Evolutionary conservation across 2,797 vertebrate genomes (phyloP), one percentile per base, ranked within the genome.

Genomic region (Sebastes vulpes): DNA sequence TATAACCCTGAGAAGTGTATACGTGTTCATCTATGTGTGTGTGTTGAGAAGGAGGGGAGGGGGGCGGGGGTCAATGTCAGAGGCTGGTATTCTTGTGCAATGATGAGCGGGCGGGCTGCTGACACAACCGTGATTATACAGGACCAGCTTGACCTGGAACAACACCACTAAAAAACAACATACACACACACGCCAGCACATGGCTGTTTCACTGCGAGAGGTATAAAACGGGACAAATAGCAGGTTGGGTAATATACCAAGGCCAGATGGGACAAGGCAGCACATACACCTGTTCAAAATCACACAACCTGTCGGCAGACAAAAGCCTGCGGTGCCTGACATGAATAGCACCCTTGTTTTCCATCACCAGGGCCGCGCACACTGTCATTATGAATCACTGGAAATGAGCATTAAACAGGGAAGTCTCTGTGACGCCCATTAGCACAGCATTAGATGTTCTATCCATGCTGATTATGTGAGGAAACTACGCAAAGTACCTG

Each of bases 111-210:
- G 68, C 72, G 5, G 63, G 75, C 78, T 82, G 87, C 88, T 82
- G 90, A 94, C 83, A 89, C 76, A 65, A 86, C 83, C 65, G 14
- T 94, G 94, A 95, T 95, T 94, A 95, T 90, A 91, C 87, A 82
- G 85, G 85, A 84, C 79, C 76, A 77, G 87, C 75, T 82, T 95
- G 94, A 96, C 94, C 93, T 85, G 77, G 76, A 92, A 89, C 91
- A 85, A 66, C 85, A 61, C 28, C 46, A 53, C 32, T 28, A 68
- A 76, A 77, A 77, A 80, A 64, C 48, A 32, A 46, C 16, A 46
- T 11, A 48, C 52, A 11, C 63, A 72, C 57, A 56, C 66, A 82
- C 68, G 72, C 48, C 16, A n/a, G 77, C 59, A 81, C 72, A 79
- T 2, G 75, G 76, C 53, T 79, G 68, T 78, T 88, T 75, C 85